Percentiles rank a stretch among this genome's conserved stretches.
Conservation (phyloP, 2,113 vertebrate species). For the Ariopsis seemanni region DNA sequence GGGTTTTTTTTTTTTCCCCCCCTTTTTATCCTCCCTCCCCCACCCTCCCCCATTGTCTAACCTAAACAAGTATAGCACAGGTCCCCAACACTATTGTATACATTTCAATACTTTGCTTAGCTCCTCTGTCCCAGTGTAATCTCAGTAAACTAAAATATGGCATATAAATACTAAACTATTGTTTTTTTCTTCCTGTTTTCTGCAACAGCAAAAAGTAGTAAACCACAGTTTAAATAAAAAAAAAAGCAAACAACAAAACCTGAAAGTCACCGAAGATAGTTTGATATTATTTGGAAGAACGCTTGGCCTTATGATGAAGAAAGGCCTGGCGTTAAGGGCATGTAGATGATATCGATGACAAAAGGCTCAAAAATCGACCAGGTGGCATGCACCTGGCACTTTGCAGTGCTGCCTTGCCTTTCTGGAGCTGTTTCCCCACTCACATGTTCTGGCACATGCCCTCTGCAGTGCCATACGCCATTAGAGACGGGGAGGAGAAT, state of each 20-base stretch:
- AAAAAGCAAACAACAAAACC: constrained; percentile 61
- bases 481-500: constrained; percentile 37
- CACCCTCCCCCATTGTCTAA: constrained; percentile 49
- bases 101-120: constrained; percentile 74
- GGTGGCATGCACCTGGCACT: constrained; percentile 51
- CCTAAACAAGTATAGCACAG: constrained; percentile 62
- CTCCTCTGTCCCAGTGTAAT: constrained; percentile 67
- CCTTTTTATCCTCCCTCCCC: constrained; percentile 23
- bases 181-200: constrained; percentile 71
- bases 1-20: constrained; percentile 40
- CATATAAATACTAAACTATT: constrained; percentile 78
- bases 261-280: constrained; percentile 19
- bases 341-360: too few species aligned
- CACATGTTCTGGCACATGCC: constrained; percentile 48
- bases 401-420: background rate
- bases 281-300: background rate
- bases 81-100: constrained; percentile 71
- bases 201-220: constrained; percentile 71
- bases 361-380: constrained; percentile 3
- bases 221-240: constrained; percentile 61
- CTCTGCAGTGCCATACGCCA: constrained; percentile 45
- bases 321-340: background rate
- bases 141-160: constrained; percentile 78
- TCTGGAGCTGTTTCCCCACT: constrained; percentile 5
- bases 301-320: background rate